Evolutionary conservation across 2,113 vertebrate genomes (phyloP).

Genomic region (Eudorcas thomsonii): DNA sequence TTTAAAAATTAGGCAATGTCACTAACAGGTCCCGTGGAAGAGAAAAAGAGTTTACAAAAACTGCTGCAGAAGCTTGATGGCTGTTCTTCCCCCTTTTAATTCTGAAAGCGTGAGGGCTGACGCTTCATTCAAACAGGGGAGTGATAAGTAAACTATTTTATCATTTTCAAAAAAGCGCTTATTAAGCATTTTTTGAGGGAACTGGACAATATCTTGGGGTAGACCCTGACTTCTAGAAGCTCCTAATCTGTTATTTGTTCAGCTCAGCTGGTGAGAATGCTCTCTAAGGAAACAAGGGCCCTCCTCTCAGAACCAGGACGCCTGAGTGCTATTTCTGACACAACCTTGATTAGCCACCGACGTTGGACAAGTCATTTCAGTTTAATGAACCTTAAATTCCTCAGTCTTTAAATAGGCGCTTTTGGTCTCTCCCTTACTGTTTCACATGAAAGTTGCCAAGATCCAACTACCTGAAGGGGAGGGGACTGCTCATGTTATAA

Average conservation of each 20-base stretch:
- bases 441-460: not conserved
- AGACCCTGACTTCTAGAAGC: not conserved
- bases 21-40: not conserved
- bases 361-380: not conserved
- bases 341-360: not conserved
- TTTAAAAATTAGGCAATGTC: slow-evolving; percentile 25
- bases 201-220: too few relatives aligned
- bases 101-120: not conserved
- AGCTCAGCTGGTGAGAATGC: not conserved
- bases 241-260: not conserved
- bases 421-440: not conserved
- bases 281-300: not conserved
- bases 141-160: not conserved
- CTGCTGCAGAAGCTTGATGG: not conserved
- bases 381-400: not conserved
- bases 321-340: not conserved
- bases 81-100: not conserved
- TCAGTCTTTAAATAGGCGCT: not conserved
- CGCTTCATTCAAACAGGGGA: not conserved
- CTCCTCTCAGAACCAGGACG: not conserved
- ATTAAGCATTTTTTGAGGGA: not conserved
- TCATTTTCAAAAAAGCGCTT: not conserved
- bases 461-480: not conserved
- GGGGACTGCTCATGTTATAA: not conserved
- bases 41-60: not conserved